These are phyloP conservation scores for Psilanteris sp. DNA, from an alignment of 1,140 invertebrate genomes.

Conservation along the genomic window DNA sequence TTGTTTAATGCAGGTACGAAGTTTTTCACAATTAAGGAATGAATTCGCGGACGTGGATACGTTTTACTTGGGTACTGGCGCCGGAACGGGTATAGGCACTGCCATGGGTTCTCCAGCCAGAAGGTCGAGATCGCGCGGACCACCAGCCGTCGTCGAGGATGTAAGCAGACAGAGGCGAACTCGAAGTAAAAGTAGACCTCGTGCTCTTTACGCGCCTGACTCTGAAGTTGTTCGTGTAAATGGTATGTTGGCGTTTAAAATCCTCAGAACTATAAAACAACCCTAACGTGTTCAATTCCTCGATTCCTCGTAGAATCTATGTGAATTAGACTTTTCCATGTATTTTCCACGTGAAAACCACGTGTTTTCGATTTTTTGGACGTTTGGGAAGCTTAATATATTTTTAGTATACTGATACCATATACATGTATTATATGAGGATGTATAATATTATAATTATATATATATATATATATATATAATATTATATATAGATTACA, in stretches of 20 bases:
- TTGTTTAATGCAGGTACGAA: slow-evolving; percentile 84
- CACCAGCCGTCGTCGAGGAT: slow-evolving; percentile 80
- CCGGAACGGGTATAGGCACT: slow-evolving; percentile 78
- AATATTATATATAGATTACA: slow-evolving; percentile 89
- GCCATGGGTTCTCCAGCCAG: slow-evolving; percentile 83
- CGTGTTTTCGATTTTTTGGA: no score
- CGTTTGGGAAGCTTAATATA: no score
- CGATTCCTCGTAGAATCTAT: no score
- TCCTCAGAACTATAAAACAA: no score
- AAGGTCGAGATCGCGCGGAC: slow-evolving; percentile 85
- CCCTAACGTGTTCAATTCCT: no score
- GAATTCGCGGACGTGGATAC: slow-evolving; percentile 95
- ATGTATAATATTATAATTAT: no score
- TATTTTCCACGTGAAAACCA: no score
- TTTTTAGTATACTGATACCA: no score
- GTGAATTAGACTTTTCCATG: no score
- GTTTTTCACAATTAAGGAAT: slow-evolving; percentile 94
- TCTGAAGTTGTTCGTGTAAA: slow-evolving; percentile 87
- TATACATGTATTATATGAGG: no score
- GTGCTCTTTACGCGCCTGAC: slow-evolving; percentile 88
- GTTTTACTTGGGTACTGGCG: slow-evolving; percentile 89
- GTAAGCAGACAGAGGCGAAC: slow-evolving; percentile 82
- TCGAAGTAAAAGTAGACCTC: slow-evolving; percentile 89
- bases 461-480: no score
- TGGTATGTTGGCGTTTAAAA: slow-evolving; percentile 76